phyloP scores from a whole-genome alignment of 1,140 invertebrate species.

The Zaprionus tsacasi region DNA sequence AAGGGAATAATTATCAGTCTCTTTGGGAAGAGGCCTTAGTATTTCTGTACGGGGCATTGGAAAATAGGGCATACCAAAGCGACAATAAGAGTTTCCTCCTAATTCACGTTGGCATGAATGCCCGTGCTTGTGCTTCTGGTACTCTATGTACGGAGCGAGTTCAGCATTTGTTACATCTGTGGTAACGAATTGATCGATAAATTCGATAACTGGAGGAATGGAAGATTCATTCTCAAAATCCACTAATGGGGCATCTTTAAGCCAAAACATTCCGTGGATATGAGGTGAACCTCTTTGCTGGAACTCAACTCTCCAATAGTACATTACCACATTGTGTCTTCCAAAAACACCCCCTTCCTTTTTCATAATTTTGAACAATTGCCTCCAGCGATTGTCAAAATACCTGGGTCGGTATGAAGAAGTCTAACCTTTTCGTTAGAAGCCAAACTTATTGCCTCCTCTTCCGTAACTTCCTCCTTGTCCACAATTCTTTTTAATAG shows the following conservation, averaged over 20 bases:
- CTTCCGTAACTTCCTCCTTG: neutral
- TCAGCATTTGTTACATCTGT: neutral
- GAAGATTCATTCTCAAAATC: constrained; percentile 7
- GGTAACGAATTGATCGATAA: neutral
- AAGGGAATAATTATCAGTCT: neutral
- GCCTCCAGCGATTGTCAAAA: no score
- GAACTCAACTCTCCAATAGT: neutral
- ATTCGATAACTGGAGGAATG: neutral
- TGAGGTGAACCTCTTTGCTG: neutral
- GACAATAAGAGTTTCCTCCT: neutral
- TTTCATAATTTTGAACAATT: no score
- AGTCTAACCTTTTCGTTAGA: no score
- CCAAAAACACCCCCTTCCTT: neutral
- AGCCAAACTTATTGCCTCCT: no score
- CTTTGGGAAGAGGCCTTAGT: no score
- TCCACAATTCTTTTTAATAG: neutral
- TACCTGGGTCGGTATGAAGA: no score
- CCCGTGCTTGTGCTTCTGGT: constrained; percentile 8
- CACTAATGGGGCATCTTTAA: neutral
- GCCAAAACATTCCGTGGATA: neutral
- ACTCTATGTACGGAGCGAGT: neutral
- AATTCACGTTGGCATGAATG: neutral
- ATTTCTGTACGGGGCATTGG: no score
- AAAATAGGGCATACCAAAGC: neutral
- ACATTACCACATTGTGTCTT: neutral